Conservation (phyloP, 2,113 vertebrate species). For the Tautogolabrus adspersus region DNA sequence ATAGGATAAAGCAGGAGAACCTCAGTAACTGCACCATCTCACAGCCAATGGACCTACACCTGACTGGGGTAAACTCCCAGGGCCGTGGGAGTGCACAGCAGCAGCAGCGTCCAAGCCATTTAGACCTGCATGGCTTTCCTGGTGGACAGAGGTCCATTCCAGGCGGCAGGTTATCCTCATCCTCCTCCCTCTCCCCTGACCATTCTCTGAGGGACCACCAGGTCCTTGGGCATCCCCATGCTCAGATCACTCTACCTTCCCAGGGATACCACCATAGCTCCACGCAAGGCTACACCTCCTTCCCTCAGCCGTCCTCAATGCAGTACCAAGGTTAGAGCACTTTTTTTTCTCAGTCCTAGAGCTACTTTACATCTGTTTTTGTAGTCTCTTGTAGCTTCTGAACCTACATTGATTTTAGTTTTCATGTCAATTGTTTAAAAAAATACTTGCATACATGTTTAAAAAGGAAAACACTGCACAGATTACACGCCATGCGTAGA, state of each 20-base stretch:
- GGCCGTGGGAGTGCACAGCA: constrained; percentile 80
- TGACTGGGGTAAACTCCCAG: constrained; percentile 71
- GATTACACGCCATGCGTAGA: background rate
- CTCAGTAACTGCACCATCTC: constrained; percentile 86
- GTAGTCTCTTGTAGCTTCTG: background rate
- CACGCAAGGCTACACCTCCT: constrained; percentile 86
- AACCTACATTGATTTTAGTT: background rate
- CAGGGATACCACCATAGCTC: constrained; percentile 87
- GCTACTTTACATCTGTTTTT: background rate
- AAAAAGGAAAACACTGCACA: background rate
- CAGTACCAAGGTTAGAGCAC: constrained; percentile 93
- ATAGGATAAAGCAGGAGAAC: constrained; percentile 93
- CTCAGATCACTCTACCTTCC: constrained; percentile 84
- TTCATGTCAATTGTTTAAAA: background rate
- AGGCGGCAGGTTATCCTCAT: constrained; percentile 85
- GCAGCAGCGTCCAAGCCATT: constrained; percentile 80
- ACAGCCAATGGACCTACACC: constrained; percentile 83
- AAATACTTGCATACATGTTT: background rate
- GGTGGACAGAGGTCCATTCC: constrained; percentile 83
- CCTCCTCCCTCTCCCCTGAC: constrained; percentile 88
- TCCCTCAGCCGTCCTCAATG: constrained; percentile 84
- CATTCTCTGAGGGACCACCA: constrained; percentile 91
- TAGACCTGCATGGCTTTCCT: constrained; percentile 85
- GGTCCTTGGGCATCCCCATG: constrained; percentile 79
- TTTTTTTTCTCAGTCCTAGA: background rate